phyloP scores from a whole-genome alignment of 2,888 invertebrate genomes.

The Adelphocoris suturalis region DNA sequence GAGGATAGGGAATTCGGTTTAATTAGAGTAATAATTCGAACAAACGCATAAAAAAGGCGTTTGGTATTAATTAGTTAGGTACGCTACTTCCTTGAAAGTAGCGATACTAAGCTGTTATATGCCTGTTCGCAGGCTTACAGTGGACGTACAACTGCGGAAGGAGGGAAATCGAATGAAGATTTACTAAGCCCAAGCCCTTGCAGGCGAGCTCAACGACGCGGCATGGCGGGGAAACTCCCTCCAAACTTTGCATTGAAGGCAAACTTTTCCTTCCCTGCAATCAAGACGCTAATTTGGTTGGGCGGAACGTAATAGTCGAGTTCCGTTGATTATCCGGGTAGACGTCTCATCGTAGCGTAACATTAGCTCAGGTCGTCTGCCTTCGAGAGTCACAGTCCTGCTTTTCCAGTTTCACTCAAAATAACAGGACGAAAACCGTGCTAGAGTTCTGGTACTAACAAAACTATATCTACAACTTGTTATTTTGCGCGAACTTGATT shows the following conservation, averaged over 20 bases:
- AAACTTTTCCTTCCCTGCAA: slow-evolving; percentile 27
- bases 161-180: not conserved
- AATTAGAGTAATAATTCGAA: no score
- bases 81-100: no score
- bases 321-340: slow-evolving; percentile 49
- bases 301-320: slow-evolving; percentile 45
- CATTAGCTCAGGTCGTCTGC: slow-evolving; percentile 47
- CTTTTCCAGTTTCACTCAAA: slow-evolving; percentile 20
- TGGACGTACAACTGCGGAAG: not conserved
- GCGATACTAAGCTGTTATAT: no score
- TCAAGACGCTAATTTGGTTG: slow-evolving; percentile 39
- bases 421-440: not conserved
- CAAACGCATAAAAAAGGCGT: no score
- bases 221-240: not conserved
- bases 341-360: slow-evolving; percentile 41
- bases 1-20: no score
- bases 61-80: no score
- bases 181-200: not conserved
- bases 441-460: not conserved
- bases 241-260: not conserved
- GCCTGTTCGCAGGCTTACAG: no score
- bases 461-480: no score
- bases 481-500: no score
- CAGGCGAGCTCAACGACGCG: not conserved
- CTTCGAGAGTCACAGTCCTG: slow-evolving; percentile 13